Evolutionary conservation across 2,797 vertebrate species (phyloP).

Genomic region (Netta rufina): DNA sequence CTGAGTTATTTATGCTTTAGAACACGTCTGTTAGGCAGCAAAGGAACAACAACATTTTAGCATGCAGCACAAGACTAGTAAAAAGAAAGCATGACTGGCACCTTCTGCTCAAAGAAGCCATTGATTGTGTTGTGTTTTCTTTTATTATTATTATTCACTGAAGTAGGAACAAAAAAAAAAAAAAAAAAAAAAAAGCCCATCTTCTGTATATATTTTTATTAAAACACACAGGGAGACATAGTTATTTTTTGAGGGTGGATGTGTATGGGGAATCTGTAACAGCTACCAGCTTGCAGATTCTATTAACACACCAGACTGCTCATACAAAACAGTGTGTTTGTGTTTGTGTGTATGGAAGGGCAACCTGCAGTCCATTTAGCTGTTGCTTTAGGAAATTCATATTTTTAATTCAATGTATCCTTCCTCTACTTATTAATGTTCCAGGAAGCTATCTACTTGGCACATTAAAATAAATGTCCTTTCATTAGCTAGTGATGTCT

Average conservation of each 20-base stretch:
- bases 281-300: not conserved
- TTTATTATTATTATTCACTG: not conserved
- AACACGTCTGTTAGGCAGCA: not conserved
- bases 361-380: not conserved
- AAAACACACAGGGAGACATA: not conserved
- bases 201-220: not conserved
- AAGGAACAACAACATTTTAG: not conserved
- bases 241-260: not conserved
- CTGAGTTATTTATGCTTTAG: not conserved
- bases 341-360: not conserved
- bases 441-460: not conserved
- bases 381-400: not conserved
- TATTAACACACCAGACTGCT: not conserved
- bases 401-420: not conserved
- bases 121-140: fast-evolving
- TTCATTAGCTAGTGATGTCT: not conserved
- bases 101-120: not conserved
- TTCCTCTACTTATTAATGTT: not conserved
- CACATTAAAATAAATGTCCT: not conserved
- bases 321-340: not conserved
- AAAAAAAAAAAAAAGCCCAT: not conserved
- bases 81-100: not conserved
- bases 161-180: not conserved
- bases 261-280: not conserved
- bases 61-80: not conserved